Evolutionary conservation across 2,888 invertebrate genomes (phyloP).

Genomic region (Himalopsyche japonica): DNA sequence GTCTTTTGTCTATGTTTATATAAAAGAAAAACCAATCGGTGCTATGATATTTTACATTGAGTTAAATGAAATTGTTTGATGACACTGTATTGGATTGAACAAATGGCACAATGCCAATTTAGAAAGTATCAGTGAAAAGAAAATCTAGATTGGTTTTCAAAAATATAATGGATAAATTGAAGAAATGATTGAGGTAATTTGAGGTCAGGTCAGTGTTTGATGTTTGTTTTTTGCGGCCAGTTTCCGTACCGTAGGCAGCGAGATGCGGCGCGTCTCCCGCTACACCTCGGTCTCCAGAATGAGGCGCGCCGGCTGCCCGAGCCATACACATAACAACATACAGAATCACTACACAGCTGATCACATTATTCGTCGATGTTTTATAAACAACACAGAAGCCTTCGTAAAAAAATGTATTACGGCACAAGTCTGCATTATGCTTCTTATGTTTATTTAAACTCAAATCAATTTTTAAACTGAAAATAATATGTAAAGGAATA

Average conservation of each 20-base stretch:
- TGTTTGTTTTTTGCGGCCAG: neutral
- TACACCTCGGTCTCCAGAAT: conserved; percentile 62
- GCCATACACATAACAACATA: neutral
- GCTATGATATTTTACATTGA: too few species aligned
- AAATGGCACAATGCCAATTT: too few species aligned
- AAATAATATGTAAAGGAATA: too few species aligned
- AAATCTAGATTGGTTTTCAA: too few species aligned
- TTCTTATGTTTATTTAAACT: too few species aligned
- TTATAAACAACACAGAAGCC: neutral
- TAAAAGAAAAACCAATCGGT: too few species aligned
- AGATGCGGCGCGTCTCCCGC: conserved; percentile 44
- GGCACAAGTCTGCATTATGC: too few species aligned
- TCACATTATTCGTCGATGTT: neutral
- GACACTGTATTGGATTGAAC: too few species aligned
- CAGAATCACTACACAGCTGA: neutral
- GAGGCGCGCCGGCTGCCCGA: conserved; percentile 53
- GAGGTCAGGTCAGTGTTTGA: neutral
- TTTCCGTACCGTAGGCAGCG: conserved; percentile 38
- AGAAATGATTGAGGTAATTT: neutral
- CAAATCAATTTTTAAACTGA: too few species aligned
- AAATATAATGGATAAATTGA: neutral
- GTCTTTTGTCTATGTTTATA: too few species aligned
- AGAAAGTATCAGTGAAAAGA: too few species aligned
- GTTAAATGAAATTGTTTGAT: too few species aligned
- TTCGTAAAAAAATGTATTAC: neutral